A percentile compares a stretch with the other conserved stretches of the same genome.
phyloP scores from a whole-genome alignment of 2,888 invertebrate genomes.

The Scrobipalpa atriplicella region DNA sequence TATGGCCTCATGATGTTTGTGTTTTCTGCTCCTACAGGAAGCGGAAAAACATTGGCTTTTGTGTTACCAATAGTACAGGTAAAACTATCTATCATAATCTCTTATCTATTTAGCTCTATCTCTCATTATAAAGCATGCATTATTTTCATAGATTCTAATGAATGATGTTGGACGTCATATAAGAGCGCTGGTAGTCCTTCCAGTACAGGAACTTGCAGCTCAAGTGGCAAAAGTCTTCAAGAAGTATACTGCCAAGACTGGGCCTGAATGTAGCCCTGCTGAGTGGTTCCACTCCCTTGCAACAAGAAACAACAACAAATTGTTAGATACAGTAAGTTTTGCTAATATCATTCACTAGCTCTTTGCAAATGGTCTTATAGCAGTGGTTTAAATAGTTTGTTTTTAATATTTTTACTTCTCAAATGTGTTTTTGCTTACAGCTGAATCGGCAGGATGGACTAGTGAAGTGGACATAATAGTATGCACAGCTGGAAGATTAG shows the following conservation, averaged over 20 bases:
- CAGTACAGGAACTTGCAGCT: conserved; percentile 94
- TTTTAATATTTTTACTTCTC: conserved; percentile 14
- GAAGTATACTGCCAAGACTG: conserved; percentile 85
- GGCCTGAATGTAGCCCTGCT: conserved; percentile 87
- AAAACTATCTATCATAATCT: conserved; percentile 30
- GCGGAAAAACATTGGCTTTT: conserved; percentile 98
- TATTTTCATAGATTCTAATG: conserved; percentile 78
- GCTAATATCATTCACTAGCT: too few relatives aligned
- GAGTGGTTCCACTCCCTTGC: conserved; percentile 86
- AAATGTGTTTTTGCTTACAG: conserved; percentile 73
- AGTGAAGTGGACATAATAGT: conserved; percentile 92
- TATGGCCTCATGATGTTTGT: conserved; percentile 94
- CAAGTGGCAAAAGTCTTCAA: conserved; percentile 94
- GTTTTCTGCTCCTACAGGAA: conserved; percentile 98
- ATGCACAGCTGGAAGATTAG: conserved; percentile 95
- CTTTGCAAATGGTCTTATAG: too few relatives aligned
- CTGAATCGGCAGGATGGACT: conserved; percentile 80
- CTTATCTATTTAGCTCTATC: not conserved
- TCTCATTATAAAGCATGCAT: not conserved
- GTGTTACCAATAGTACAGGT: conserved; percentile 95
- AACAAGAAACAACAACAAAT: conserved; percentile 86
- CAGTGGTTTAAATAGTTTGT: not conserved
- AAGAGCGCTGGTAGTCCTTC: conserved; percentile 94
- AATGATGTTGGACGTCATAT: conserved; percentile 85
- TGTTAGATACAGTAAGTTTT: conserved; percentile 74